A percentile compares a stretch with the other conserved stretches of the same genome.
These are phyloP conservation scores for Lynx canadensis DNA, from an alignment of 2,113 vertebrate species.

Conservation along the genomic window DNA sequence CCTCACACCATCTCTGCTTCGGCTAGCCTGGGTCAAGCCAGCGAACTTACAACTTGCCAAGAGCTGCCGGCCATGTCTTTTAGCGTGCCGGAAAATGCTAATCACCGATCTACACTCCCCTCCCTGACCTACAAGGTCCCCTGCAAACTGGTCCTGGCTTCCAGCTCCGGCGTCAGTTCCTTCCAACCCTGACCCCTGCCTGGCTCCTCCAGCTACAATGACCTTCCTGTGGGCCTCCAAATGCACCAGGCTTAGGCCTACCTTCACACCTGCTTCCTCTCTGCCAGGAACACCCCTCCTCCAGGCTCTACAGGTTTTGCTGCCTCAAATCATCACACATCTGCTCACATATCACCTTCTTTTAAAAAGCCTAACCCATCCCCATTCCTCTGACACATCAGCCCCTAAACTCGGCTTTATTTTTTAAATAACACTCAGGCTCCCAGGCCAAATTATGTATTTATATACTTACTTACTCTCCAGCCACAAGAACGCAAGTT, in stretches of 20 bases:
- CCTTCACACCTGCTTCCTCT: neutral
- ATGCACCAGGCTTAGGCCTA: too few species aligned
- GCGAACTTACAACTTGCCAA: neutral
- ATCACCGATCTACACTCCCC: neutral
- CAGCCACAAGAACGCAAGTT: neutral
- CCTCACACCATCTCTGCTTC: neutral
- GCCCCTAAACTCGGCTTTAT: neutral
- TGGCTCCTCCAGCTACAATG: neutral
- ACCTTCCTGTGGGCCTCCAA: neutral
- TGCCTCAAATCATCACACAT: neutral
- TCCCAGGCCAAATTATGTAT: neutral
- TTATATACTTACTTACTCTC: neutral
- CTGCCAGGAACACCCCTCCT: neutral
- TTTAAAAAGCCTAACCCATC: neutral
- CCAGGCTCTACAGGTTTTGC: neutral
- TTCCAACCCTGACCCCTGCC: neutral
- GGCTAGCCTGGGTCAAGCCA: neutral
- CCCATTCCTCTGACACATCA: neutral
- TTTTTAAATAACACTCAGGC: neutral
- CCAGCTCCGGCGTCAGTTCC: neutral
- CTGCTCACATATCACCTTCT: neutral
- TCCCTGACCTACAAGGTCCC: neutral
- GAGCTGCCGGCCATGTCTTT: neutral
- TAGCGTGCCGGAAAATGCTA: neutral
- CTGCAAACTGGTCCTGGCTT: neutral